Conservation (phyloP, 2,797 vertebrate genomes). For the Oceanodroma leucorhoa region DNA sequence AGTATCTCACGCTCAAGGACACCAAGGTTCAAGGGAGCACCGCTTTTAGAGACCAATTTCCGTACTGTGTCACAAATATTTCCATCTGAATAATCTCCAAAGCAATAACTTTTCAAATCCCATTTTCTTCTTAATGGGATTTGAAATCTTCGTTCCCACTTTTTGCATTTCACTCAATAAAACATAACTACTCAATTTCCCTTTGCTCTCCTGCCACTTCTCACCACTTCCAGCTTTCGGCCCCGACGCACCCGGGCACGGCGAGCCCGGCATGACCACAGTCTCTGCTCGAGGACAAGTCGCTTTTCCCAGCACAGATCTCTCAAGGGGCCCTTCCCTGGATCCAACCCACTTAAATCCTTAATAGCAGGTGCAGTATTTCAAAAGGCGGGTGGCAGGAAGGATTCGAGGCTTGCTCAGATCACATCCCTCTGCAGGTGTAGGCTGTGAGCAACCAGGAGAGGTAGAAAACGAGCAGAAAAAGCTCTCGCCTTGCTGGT, state of each 20-base stretch:
- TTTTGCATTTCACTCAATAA: background rate
- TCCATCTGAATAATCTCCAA: background rate
- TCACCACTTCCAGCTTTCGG: background rate
- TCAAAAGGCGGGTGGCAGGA: background rate
- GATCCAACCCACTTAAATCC: background rate
- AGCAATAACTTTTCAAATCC: background rate
- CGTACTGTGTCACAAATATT: background rate
- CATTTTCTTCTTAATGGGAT: background rate
- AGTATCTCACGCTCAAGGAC: background rate
- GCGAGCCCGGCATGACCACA: rapidly evolving
- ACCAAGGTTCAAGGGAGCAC: background rate
- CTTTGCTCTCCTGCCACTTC: background rate
- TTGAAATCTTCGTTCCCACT: background rate
- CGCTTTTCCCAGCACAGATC: background rate
- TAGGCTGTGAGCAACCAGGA: background rate
- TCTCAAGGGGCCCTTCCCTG: too few species aligned
- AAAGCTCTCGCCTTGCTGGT: background rate
- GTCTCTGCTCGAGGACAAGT: background rate
- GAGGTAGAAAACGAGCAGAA: background rate
- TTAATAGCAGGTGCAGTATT: background rate
- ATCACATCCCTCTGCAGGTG: background rate
- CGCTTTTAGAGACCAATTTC: background rate
- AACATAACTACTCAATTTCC: background rate
- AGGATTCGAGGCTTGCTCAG: background rate
- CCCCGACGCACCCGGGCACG: background rate